Evolutionary conservation across 1,140 invertebrate genomes (phyloP), one percentile per base, ranked within the genome.

Genomic region (Drosophila willistoni): DNA sequence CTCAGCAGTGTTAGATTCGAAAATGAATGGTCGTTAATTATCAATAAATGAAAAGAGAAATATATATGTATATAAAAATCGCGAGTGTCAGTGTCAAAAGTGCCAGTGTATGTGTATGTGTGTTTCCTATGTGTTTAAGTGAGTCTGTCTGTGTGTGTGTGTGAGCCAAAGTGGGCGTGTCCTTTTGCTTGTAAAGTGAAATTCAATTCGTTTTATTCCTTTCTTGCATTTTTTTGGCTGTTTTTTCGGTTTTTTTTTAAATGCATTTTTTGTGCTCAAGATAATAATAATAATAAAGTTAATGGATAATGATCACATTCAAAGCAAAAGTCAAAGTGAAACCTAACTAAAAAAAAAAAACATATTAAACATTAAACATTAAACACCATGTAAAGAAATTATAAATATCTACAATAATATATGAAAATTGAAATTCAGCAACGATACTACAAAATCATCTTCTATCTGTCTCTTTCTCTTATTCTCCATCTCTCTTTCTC

Each of bases 291-390:
- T 44, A 44, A 54, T 69, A 29, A 71, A 60, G 19, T 51, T 51
- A 17, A 51, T 10, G 17, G 0, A 17, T 19, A 22, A n/a, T n/a
- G n/a, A n/a, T n/a, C n/a, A n/a, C n/a, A n/a, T n/a, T 22, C 42
- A 47, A 47, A 39, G 2, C 12, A 34, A 67, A 72, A 72, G 22
- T 64, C 56, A 77, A 69, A 67, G 66, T 73, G 63, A 71, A 71
- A 81, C 65, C 57, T 68, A 69, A 78, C 78, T 78, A 55, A 67
- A 36, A 19, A 3, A 54, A 22, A 19, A 12, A 60, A 67, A 13
- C 56, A 39, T 25, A 42, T 19, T 19, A 54, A 65, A 42, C 2
- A n/a, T n/a, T n/a, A n/a, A n/a, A n/a, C n/a, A n/a, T n/a, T n/a
- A n/a, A n/a, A n/a, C n/a, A n/a, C n/a, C n/a, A 33, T 57, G 12